These are phyloP conservation scores for Arenicola marina DNA, from an alignment of 2,888 invertebrate species.

Conservation along the genomic window DNA sequence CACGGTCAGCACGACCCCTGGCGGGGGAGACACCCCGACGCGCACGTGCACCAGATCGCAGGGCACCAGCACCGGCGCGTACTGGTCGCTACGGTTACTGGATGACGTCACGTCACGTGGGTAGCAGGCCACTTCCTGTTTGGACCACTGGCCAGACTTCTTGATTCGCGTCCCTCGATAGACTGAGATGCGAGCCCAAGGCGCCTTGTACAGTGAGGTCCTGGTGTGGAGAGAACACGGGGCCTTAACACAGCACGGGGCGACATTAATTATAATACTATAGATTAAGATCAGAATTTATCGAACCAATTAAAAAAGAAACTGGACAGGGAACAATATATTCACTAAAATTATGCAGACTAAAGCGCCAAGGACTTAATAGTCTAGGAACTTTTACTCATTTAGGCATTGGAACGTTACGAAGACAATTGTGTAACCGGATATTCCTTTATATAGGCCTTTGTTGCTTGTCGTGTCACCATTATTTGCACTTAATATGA, in stretches of 20 bases:
- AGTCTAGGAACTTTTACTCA: no score
- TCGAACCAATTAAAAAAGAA: no score
- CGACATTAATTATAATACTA: no score
- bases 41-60: conserved; percentile 52
- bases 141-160: conserved; percentile 50
- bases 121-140: conserved; percentile 56
- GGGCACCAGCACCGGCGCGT: conserved; percentile 55
- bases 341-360: background rate
- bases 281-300: no score
- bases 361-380: no score
- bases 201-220: conserved; percentile 51
- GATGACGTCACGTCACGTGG: conserved; percentile 50
- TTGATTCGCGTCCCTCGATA: conserved; percentile 57
- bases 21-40: conserved; percentile 55
- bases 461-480: no score
- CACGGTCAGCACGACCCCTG: conserved; percentile 51
- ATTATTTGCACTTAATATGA: no score
- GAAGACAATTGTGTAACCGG: no score
- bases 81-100: conserved; percentile 51
- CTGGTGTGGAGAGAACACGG: conserved; percentile 33
- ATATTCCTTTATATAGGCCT: no score
- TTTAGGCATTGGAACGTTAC: no score
- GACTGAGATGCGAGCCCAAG: conserved; percentile 56
- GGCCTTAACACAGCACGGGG: no score
- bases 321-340: no score